These are phyloP conservation scores for Bothrops jararaca DNA, from an alignment of 2,113 vertebrate genomes.

Conservation along the genomic window DNA sequence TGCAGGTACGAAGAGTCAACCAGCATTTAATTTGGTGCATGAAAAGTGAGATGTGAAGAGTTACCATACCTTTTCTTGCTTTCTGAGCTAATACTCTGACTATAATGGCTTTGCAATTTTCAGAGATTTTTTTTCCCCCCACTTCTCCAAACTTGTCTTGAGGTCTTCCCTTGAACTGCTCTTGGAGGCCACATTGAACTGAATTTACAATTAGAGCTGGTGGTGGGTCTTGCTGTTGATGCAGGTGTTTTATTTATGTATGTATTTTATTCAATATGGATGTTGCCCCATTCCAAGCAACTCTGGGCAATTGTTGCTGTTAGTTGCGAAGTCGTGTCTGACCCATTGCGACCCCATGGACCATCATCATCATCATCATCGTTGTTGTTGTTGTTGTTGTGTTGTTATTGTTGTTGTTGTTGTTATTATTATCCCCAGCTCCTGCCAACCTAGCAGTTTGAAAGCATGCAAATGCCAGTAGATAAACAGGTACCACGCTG, in stretches of 20 bases:
- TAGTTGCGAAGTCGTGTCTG: no score
- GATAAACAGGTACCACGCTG: not conserved
- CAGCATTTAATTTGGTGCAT: not conserved
- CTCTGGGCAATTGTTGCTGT: not conserved
- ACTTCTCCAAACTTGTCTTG: not conserved
- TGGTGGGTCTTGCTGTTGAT: not conserved
- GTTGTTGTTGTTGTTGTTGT: no score
- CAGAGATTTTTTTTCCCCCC: not conserved
- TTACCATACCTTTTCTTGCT: not conserved
- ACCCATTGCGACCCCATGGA: no score
- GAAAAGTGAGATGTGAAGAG: not conserved
- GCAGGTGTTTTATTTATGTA: not conserved
- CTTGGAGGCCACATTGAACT: not conserved
- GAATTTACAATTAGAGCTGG: not conserved
- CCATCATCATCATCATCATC: no score
- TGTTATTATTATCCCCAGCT: not conserved
- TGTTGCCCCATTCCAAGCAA: not conserved
- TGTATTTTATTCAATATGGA: not conserved
- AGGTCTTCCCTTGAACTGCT: not conserved
- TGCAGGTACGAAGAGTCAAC: not conserved
- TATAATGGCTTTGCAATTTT: not conserved
- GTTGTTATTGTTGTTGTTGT: no score
- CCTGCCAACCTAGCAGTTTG: not conserved
- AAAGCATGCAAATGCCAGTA: not conserved
- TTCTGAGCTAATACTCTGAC: not conserved